Evolutionary conservation across 2,797 vertebrate genomes (phyloP).

Genomic region (Malurus splendens): DNA sequence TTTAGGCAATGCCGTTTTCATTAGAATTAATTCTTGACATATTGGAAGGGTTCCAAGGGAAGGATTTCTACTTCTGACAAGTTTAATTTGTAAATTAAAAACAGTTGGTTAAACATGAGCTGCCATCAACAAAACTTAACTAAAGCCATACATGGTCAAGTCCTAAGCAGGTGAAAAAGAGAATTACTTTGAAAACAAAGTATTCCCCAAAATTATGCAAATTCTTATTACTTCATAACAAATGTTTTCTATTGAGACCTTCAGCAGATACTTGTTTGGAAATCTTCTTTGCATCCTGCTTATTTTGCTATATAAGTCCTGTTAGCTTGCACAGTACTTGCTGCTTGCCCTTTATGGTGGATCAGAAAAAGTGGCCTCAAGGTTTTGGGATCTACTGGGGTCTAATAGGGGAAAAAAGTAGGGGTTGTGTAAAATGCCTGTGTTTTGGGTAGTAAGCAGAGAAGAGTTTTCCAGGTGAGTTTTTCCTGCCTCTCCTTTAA

Average conservation of each 20-base stretch:
- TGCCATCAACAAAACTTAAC: slow-evolving; percentile 81
- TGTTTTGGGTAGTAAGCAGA: background rate
- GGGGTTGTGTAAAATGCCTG: background rate
- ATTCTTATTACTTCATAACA: slow-evolving; percentile 68
- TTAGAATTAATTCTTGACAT: slow-evolving; percentile 87
- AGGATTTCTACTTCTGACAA: slow-evolving; percentile 85
- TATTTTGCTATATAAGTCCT: slow-evolving; percentile 53
- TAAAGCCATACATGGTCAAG: slow-evolving; percentile 74
- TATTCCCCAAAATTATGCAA: slow-evolving; percentile 74
- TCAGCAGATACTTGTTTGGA: slow-evolving; percentile 45
- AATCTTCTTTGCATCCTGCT: slow-evolving; percentile 43
- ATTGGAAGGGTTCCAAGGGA: slow-evolving; percentile 82
- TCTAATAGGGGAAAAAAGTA: background rate
- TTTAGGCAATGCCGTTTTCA: slow-evolving; percentile 85
- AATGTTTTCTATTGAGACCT: slow-evolving; percentile 69
- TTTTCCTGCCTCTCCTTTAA: background rate
- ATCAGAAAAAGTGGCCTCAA: background rate
- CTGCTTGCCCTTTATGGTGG: background rate
- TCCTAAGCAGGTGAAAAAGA: slow-evolving; percentile 78
- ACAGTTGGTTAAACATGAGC: slow-evolving; percentile 83
- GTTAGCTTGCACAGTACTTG: slow-evolving; percentile 26
- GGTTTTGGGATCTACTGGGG: background rate
- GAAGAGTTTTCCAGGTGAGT: background rate
- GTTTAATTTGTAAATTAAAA: slow-evolving; percentile 88
- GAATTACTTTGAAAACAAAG: slow-evolving; percentile 74